Evolutionary conservation across 1,140 invertebrate species (phyloP), one percentile per base, ranked within the genome.

Genomic region (Meloidogyne floridensis): DNA sequence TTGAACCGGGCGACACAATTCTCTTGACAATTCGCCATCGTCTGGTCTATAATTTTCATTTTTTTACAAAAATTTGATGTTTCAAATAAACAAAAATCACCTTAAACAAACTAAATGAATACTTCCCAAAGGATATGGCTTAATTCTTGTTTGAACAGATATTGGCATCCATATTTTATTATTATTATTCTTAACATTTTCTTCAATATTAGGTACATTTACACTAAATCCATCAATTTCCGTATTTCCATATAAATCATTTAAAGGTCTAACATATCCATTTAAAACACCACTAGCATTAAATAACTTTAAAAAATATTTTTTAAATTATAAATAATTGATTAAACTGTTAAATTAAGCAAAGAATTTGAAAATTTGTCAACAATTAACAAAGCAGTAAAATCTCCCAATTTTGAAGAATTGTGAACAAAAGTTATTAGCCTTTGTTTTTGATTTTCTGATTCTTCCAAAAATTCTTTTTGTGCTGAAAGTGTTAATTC

Each of bases 291-390:
- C 77, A 69, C 77, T 79, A 51, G 77, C 54, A 71, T 79, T 79
- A 71, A 79, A 79, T 18, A 79, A 47, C 77, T 79, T 32, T 42
- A 9, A 72, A 43, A 5, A 20, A 11, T 43, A 59, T 47, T 70
- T 78, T 54, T 70, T 11, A 32, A 69, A 32, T 70, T 9, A 69
- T 69, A 20, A 43, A 43, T 56, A 15, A 15, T 43, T n/a, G 70
- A 77, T 75, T 43, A 51, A 20, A 87, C 80, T 32, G 75, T 86
- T 32, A 86, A 54, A 81, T 87, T 86, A 6, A 86, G 59, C 10
- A 87, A 59, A 54, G 83, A 85, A 78, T 87, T 86, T n/a, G 83
- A 86, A 53, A 80, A 86, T 59, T 70, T 18, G 54, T 86, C 85
- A n/a, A 86, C 80, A 15, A 86, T 43, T 56, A 86, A 83, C 32